Evolutionary conservation across 1,140 invertebrate species (phyloP), one percentile per base, ranked within the genome.

Genomic region (Heliconius hermathena): DNA sequence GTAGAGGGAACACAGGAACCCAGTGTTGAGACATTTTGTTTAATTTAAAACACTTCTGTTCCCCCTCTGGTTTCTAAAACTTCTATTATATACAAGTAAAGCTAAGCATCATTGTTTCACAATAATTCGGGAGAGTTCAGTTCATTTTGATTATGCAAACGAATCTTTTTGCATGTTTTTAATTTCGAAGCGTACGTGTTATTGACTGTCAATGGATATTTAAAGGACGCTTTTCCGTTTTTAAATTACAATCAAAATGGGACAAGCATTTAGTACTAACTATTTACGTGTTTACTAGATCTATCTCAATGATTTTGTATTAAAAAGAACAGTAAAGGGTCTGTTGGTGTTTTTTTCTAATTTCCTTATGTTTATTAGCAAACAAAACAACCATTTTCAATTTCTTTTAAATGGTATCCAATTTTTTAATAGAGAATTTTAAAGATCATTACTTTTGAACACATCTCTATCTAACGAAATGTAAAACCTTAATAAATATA

Each of bases 71-170:
- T 8, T 11, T 3, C 13, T 29, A 1, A 16, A 16, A 29, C 20
- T 1, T 13, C 11, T 29, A 26, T 26, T 66, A 22, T 29, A 26
- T 22, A 66, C 26, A 26, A 29, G 60, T 26, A 66, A 26, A 26
- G 3, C n/a, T 36, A 26, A 26, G 26, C 3, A 57, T 20, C 11
- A 26, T 66, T 29, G 60, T 29, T 66, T 41, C 5, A 49, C 72
- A 72, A 33, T 74, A 78, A 74, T 33, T 85, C 86, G 86, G 85
- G 77, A 73, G 80, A 81, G 83, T 88, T 82, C 88, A 87, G 88
- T 87, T 81, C 84, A 70, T 81, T 85, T 89, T 90, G 83, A 89
- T 90, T 90, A 90, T 88, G 88, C 87, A 90, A 90, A 89, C 85
- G 87, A 83, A 83, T 77, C 80, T 79, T 83, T 81, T 83, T 82